Conservation (phyloP, 2,888 invertebrate genomes). For the Stratiomys singularior region DNA sequence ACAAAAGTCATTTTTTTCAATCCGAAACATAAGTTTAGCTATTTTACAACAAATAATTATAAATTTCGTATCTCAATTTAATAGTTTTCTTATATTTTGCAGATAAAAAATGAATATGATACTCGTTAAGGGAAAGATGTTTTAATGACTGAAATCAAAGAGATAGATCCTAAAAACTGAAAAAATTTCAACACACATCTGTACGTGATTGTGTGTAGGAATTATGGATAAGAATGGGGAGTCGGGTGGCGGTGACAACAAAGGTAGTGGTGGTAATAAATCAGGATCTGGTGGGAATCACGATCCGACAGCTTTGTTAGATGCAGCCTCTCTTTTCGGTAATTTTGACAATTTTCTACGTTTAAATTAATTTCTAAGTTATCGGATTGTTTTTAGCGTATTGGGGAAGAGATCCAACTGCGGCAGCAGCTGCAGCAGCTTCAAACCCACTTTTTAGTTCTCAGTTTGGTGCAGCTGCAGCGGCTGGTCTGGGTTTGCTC, state of each 20-base stretch:
- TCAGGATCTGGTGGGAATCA: conserved; percentile 69
- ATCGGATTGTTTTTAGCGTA: conserved; percentile 71
- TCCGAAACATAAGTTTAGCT: no score
- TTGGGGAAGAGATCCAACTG: conserved; percentile 77
- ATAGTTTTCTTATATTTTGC: no score
- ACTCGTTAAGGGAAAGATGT: background rate
- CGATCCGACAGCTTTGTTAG: conserved; percentile 78
- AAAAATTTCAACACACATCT: background rate
- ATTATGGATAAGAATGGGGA: conserved; percentile 85
- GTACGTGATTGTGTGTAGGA: conserved; percentile 36
- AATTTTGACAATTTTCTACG: conserved; percentile 62
- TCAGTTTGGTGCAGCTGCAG: conserved; percentile 65
- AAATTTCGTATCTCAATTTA: no score
- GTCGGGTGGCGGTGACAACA: conserved; percentile 69
- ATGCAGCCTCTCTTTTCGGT: conserved; percentile 82
- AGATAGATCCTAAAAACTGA: background rate
- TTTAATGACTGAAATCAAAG: background rate
- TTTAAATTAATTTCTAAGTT: background rate
- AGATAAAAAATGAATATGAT: background rate
- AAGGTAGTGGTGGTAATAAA: conserved; percentile 62
- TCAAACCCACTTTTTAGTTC: conserved; percentile 65
- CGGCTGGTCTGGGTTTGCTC: conserved; percentile 63
- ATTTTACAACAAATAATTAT: no score
- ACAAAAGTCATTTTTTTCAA: no score
- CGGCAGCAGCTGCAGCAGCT: conserved; percentile 64